phyloP scores from a whole-genome alignment of 2,888 invertebrate species.

The Coremacera marginata region DNA sequence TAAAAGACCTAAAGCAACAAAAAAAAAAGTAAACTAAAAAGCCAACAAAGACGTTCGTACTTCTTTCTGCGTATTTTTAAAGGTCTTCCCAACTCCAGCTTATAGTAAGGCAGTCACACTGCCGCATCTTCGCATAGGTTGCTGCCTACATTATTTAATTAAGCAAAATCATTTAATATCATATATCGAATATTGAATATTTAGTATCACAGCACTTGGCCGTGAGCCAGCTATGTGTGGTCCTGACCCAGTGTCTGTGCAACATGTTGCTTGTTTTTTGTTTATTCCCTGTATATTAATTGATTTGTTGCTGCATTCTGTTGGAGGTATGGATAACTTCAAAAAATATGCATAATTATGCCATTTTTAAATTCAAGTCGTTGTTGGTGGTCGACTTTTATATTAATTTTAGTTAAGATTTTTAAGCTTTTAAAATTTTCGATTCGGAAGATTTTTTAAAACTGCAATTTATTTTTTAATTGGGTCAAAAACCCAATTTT shows the following conservation, averaged over 20 bases:
- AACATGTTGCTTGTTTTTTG: slow-evolving; percentile 33
- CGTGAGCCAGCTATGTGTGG: slow-evolving; percentile 26
- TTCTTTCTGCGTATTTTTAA: not conserved
- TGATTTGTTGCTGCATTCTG: slow-evolving; percentile 8
- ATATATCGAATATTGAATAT: slow-evolving; percentile 52
- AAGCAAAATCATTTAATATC: slow-evolving; percentile 65
- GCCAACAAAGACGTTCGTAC: too few species aligned
- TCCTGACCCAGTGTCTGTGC: slow-evolving; percentile 35
- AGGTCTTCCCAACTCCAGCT: not conserved
- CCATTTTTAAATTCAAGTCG: slow-evolving; percentile 4
- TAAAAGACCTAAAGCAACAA: slow-evolving; percentile 24
- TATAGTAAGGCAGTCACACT: too few species aligned
- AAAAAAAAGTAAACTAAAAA: slow-evolving; percentile 10
- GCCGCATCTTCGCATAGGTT: not conserved
- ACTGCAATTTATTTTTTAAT: not conserved
- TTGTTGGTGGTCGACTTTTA: slow-evolving; percentile 19
- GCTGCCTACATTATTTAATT: slow-evolving; percentile 60
- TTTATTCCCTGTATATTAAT: slow-evolving; percentile 39
- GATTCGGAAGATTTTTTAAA: not conserved
- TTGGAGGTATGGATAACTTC: not conserved
- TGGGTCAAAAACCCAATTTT: too few species aligned
- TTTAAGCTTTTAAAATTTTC: not conserved
- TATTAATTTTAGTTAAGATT: not conserved
- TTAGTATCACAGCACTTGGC: slow-evolving; percentile 22
- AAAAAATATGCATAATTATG: slow-evolving; percentile 30